Conservation (phyloP, 2,113 vertebrate species). For the Fukomys damarensis region DNA sequence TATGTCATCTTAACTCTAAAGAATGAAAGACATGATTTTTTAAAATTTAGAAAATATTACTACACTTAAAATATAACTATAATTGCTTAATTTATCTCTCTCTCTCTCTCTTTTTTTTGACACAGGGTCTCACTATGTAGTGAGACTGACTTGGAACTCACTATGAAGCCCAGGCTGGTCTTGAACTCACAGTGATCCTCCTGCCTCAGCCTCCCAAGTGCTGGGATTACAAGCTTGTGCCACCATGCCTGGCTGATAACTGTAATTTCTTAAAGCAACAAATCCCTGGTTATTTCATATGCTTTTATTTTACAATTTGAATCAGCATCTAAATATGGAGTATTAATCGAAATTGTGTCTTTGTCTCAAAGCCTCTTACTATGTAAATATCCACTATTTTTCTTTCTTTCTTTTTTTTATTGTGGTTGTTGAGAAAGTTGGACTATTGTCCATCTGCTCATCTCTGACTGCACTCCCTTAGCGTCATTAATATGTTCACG, state of each 20-base stretch:
- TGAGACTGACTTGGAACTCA: no score
- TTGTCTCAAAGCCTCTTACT: not conserved
- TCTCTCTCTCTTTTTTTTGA: no score
- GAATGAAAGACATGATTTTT: not conserved
- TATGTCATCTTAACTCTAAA: not conserved
- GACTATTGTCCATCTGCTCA: not conserved
- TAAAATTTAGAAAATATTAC: not conserved
- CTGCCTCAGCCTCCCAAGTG: no score
- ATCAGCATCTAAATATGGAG: not conserved
- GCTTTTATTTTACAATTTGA: conserved; percentile 47
- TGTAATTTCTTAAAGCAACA: not conserved
- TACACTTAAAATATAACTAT: not conserved
- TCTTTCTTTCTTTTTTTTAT: not conserved
- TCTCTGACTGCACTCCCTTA: not conserved
- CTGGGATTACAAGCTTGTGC: no score
- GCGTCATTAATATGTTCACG: not conserved
- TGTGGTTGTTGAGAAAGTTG: not conserved
- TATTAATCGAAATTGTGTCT: not conserved
- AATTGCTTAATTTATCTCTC: conserved; percentile 10
- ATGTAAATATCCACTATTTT: not conserved
- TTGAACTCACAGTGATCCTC: no score
- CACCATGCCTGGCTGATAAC: no score
- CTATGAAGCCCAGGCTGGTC: no score
- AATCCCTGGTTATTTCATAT: not conserved
- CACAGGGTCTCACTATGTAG: no score